phyloP scores from a whole-genome alignment of 2,113 vertebrate species.

The Hydrolagus affinis region DNA sequence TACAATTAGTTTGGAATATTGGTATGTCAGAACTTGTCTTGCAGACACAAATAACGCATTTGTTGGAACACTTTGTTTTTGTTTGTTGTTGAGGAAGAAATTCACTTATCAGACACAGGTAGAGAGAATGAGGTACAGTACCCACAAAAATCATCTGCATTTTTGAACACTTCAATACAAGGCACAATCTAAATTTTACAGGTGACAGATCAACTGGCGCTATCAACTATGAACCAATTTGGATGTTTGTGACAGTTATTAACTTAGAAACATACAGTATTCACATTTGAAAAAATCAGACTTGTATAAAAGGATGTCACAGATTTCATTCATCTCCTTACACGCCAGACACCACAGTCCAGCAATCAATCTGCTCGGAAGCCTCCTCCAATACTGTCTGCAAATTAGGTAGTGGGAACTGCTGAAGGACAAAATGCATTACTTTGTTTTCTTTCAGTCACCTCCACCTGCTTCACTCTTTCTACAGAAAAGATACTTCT shows the following conservation, averaged over 20 bases:
- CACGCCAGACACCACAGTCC: neutral
- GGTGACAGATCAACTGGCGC: neutral
- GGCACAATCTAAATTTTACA: neutral
- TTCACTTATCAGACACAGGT: neutral
- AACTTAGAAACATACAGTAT: neutral
- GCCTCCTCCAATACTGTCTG: neutral
- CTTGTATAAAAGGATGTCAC: neutral
- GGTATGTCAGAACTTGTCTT: neutral
- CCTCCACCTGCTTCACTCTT: neutral
- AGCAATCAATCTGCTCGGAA: neutral
- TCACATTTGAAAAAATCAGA: neutral
- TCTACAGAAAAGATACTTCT: neutral
- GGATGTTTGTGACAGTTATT: neutral
- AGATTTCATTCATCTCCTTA: neutral
- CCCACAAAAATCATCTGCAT: neutral
- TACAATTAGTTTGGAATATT: neutral
- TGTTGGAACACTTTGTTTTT: neutral
- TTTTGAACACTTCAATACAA: neutral
- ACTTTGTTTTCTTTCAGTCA: too few species aligned
- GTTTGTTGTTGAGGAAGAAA: neutral
- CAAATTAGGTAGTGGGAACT: neutral
- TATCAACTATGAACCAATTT: neutral
- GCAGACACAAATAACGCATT: neutral
- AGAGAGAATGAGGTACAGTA: neutral
- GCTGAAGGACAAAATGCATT: neutral